Conservation (phyloP, 2,888 invertebrate genomes). For the Cheilosia pagana region DNA sequence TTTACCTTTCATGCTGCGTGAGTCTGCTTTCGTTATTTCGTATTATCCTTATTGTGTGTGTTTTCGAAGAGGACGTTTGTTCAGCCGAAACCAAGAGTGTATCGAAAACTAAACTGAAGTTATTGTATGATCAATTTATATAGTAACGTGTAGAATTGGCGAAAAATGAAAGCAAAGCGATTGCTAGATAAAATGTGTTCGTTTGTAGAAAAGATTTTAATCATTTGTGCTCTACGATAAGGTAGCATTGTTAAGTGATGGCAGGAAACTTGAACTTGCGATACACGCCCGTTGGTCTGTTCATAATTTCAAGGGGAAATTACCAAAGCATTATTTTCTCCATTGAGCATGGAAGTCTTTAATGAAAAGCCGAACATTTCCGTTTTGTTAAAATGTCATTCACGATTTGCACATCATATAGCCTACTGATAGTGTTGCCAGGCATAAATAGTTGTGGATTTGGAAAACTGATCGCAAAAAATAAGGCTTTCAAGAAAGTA, state of each 20-base stretch:
- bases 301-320: neutral
- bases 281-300: conserved; percentile 4
- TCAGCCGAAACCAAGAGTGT: conserved; percentile 59
- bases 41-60: conserved; percentile 18
- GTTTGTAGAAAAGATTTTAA: neutral
- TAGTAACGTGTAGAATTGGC: conserved; percentile 33
- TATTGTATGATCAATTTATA: conserved; percentile 54
- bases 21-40: conserved; percentile 25
- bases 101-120: conserved; percentile 63
- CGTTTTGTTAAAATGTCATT: neutral
- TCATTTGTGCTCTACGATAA: conserved; percentile 25
- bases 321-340: neutral
- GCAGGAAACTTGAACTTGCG: conserved; percentile 41
- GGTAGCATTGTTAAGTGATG: conserved; percentile 28
- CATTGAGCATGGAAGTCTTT: conserved; percentile 2
- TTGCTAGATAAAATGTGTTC: conserved; percentile 27
- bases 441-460: neutral
- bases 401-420: no score
- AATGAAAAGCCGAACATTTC: conserved; percentile 49
- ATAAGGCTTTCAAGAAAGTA: no score
- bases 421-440: conserved; percentile 1
- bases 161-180: conserved; percentile 27
- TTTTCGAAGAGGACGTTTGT: conserved; percentile 3
- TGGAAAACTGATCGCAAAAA: neutral
- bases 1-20: conserved; percentile 79